Evolutionary conservation across 2,888 invertebrate genomes (phyloP), one percentile per base, ranked within the genome.

Genomic region (Therioaphis trifolii): DNA sequence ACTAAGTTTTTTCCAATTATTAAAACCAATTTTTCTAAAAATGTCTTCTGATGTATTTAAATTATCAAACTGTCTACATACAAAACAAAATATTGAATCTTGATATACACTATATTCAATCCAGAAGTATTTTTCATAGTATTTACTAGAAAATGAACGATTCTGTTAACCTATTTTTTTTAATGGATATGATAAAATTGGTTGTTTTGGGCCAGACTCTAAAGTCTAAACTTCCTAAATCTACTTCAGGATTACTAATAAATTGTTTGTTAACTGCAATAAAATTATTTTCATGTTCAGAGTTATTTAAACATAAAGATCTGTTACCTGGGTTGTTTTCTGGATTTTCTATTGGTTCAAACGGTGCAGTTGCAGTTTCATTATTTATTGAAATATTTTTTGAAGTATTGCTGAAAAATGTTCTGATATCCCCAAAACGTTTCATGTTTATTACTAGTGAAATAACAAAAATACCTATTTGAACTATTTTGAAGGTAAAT

Each of bases 321-420:
- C 29, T 63, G 35, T 63, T 63, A 63, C 63, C 63, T 18, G 43
- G 4, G 24, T 69, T 43, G 40, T 69, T 27, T 69, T 69, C 68
- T 43, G 43, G 43, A 69, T 69, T 69, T 69, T 69, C 68, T 69
- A 69, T 43, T 69, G 68, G 24, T 15, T 69, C 43, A 43, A 12
- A n/a, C n/a, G n/a, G n/a, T n/a, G n/a, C n/a, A n/a, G n/a, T n/a
- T n/a, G n/a, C n/a, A n/a, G n/a, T 43, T 40, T 21, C 43, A 43
- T 43, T 68, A 24, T 69, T 69, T 69, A 24, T 69, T 69, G 68
- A 69, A 69, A 21, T 69, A 69, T 12, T 69, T 69, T 43, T 69
- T 69, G 21, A 43, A 69, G 43, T 43, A 69, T 21, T 43, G 40
- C 0, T 69, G 68, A 69, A 69, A 69, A 69, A 69, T 69, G 40